Evolutionary conservation across 2,113 vertebrate genomes (phyloP).

Genomic region (Dicerorhinus sumatrensis): DNA sequence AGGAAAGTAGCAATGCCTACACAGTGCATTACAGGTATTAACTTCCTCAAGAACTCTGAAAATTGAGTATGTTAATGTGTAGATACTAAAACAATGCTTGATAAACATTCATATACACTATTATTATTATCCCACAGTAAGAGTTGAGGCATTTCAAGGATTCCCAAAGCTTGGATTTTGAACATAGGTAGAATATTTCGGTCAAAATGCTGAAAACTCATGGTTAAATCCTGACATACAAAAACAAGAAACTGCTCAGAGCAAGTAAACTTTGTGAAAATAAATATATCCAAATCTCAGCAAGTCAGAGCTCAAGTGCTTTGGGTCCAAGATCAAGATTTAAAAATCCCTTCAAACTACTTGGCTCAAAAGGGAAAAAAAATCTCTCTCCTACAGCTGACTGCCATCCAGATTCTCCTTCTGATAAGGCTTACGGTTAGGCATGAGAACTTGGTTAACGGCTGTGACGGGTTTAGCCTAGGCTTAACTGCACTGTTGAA

Average conservation of each 20-base stretch:
- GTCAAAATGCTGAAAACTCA: not conserved
- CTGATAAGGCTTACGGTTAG: not conserved
- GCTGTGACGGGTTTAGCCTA: not conserved
- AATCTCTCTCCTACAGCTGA: not conserved
- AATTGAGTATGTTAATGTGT: not conserved
- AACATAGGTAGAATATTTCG: not conserved
- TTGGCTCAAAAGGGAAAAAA: not conserved
- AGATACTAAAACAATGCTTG: not conserved
- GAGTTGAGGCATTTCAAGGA: not conserved
- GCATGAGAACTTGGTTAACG: not conserved
- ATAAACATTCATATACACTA: not conserved
- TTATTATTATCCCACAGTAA: not conserved
- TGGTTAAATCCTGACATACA: not conserved
- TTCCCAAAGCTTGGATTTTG: not conserved
- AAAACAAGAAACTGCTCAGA: conserved; percentile 19
- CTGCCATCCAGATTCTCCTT: not conserved
- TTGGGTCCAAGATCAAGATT: conserved; percentile 11
- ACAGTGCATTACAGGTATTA: not conserved
- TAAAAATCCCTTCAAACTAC: not conserved
- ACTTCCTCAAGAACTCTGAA: not conserved
- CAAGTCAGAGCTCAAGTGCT: not conserved
- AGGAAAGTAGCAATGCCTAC: not conserved
- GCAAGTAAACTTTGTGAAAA: not conserved
- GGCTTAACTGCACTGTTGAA: not conserved
- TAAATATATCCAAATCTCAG: not conserved